Percentiles rank a stretch among this genome's conserved stretches.
Conservation (phyloP, 1,140 invertebrate genomes). For the Ceratosolen solmsi region DNA sequence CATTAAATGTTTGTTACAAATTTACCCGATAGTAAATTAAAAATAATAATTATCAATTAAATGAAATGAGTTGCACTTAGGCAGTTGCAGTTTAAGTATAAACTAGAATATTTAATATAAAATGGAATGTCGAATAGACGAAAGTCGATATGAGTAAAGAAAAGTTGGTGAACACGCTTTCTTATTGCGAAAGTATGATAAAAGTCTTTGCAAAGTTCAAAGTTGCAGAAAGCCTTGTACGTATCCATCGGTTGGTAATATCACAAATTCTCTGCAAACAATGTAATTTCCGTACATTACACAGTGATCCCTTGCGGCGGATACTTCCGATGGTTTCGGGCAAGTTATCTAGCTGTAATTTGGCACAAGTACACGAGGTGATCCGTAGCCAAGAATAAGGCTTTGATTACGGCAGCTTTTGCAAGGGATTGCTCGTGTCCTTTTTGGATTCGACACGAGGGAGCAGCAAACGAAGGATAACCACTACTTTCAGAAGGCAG, state of each 20-base stretch:
- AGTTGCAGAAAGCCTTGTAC: background rate
- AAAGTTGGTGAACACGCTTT: too few relatives aligned
- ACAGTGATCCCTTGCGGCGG: background rate
- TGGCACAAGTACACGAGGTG: background rate
- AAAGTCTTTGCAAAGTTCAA: background rate
- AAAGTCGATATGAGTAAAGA: too few relatives aligned
- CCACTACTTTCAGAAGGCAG: background rate
- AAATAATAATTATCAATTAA: too few relatives aligned
- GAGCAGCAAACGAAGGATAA: background rate
- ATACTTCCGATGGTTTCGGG: background rate
- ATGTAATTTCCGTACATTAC: background rate
- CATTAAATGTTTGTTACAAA: too few relatives aligned
- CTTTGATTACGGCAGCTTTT: background rate
- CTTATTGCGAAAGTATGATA: too few relatives aligned
- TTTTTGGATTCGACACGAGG: background rate
- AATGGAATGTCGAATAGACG: too few relatives aligned
- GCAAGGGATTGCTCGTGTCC: background rate
- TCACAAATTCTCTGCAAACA: background rate
- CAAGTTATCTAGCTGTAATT: constrained; percentile 12
- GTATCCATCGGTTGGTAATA: background rate
- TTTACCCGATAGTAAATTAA: too few relatives aligned
- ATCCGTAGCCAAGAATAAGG: background rate
- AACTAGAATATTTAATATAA: too few relatives aligned
- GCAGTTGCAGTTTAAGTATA: too few relatives aligned
- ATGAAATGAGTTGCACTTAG: too few relatives aligned